Evolutionary conservation across 1,140 invertebrate genomes (phyloP), one percentile per base, ranked within the genome.

Genomic region (Diabrotica undecimpunctata): DNA sequence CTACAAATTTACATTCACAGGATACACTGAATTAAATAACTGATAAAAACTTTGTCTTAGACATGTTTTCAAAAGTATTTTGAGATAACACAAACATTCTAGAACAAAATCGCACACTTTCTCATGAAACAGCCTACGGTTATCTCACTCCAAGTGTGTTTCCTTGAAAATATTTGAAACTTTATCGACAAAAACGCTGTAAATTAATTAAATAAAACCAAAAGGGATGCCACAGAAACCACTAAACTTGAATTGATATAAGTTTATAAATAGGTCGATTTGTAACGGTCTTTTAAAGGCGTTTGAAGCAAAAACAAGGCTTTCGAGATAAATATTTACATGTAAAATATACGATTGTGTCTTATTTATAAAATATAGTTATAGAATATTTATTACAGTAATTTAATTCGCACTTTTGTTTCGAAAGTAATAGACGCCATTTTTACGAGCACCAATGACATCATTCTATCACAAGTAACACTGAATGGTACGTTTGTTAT

Each of bases 21-120:
- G 41, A 46, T 46, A 46, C 41, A 46, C 41, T 46, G 8, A 46
- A 46, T 46, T 46, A n/a, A 4, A 46, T 46, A n/a, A 46, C 41
- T 46, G 41, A 46, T 46, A 46, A 46, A 46, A 46, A 46, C 41
- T 10, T 10, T 6, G 41, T 46, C 41, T 46, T 46, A 46, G 41
- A 46, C 41, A 46, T 46, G 41, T 46, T 46, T 46, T 46, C 41
- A n/a, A 46, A 46, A 46, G n/a, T 46, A 46, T 46, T 46, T 46
- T 6, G 4, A 46, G 41, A 46, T 46, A 46, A 46, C 8, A 46
- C 41, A 8, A 4, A 46, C 8, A 46, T 46, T 46, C 8, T 46
- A 46, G 8, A 46, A 46, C 8, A 3, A n/a, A 46, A 46, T 46
- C 41, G 41, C 41, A n/a, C n/a, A 46, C 6, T 46, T 46, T 46